These are phyloP conservation scores for Lithophane ornitopus DNA, from an alignment of 2,888 invertebrate genomes.

Conservation along the genomic window DNA sequence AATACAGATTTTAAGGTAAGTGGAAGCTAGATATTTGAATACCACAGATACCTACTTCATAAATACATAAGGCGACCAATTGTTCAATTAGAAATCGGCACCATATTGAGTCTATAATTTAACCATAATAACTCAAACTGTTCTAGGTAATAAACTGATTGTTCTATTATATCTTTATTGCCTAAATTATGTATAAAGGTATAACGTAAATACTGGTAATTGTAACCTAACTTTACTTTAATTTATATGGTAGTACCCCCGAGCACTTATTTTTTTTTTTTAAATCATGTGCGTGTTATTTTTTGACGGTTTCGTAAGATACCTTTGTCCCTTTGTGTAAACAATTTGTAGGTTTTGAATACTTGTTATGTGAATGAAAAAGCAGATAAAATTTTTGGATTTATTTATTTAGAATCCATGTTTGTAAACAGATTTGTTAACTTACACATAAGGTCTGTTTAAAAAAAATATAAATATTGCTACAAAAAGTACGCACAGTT, in stretches of 20 bases:
- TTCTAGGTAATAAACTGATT: constrained; percentile 10
- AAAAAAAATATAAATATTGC: constrained; percentile 90
- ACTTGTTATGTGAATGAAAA: constrained; percentile 25
- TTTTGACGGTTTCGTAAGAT: neutral
- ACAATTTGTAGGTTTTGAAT: too few species aligned
- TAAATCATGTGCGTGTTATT: too few species aligned
- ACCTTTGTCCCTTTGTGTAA: too few species aligned
- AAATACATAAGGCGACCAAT: neutral
- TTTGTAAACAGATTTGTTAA: constrained; percentile 89
- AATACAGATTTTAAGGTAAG: neutral
- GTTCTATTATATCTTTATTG: neutral
- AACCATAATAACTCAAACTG: constrained; percentile 16
- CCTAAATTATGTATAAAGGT: neutral
- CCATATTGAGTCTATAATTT: constrained; percentile 7
- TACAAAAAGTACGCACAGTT: constrained; percentile 84
- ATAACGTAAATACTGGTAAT: neutral
- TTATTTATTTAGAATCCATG: constrained; percentile 90
- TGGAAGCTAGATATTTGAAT: neutral
- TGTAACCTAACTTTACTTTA: constrained; percentile 1
- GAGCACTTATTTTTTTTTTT: neutral
- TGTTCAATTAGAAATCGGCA: neutral
- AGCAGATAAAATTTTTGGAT: constrained; percentile 76
- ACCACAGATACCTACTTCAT: neutral
- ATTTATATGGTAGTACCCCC: neutral
- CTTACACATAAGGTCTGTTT: constrained; percentile 87